A percentile compares a stretch with the other conserved stretches of the same genome.
Evolutionary conservation across 2,113 vertebrate genomes (phyloP).

Genomic region (Oreotragus oreotragus): DNA sequence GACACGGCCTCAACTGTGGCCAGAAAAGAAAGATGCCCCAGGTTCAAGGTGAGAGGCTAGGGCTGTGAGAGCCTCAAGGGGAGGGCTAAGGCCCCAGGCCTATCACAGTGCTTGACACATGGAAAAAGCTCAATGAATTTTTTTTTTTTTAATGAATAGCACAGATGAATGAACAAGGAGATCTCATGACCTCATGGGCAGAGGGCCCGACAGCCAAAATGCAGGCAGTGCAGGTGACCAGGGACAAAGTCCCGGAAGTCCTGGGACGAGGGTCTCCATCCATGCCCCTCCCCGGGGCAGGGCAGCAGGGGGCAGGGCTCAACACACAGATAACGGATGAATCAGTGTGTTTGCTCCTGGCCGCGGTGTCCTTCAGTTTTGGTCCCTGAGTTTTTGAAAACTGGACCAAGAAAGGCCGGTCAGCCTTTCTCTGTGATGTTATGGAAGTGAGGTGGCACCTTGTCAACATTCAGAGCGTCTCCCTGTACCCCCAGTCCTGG

Average conservation of each 20-base stretch:
- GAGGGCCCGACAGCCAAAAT: neutral
- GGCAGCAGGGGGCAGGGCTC: neutral
- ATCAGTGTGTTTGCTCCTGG: neutral
- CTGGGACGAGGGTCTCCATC: neutral
- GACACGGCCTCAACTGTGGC: neutral
- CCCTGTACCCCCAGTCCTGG: neutral
- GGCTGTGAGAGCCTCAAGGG: neutral
- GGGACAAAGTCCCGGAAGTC: fast-evolving
- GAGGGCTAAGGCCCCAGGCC: neutral
- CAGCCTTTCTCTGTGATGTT: neutral
- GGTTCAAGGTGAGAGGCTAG: neutral
- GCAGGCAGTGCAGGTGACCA: neutral
- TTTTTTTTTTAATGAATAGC: neutral
- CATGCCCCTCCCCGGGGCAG: neutral
- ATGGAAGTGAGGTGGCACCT: neutral
- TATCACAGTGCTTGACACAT: neutral
- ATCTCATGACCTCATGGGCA: neutral
- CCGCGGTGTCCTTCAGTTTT: neutral
- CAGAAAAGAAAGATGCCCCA: neutral
- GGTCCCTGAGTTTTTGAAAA: neutral
- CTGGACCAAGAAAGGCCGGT: neutral
- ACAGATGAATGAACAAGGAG: neutral
- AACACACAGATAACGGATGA: neutral
- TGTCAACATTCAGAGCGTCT: neutral
- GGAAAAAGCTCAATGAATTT: neutral